phyloP scores from a whole-genome alignment of 1,140 invertebrate genomes.

The Bombus superbus region DNA sequence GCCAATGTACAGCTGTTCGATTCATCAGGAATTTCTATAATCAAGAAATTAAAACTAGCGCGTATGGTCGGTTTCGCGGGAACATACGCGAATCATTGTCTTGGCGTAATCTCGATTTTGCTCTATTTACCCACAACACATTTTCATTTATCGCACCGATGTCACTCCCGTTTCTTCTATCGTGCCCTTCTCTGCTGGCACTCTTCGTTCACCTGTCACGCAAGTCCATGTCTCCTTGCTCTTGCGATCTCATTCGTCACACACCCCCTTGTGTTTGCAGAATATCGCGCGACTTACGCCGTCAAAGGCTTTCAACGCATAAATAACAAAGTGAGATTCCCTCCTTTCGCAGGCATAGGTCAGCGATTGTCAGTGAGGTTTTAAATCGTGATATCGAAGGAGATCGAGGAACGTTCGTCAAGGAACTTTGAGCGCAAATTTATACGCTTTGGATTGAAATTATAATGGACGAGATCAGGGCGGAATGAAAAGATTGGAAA shows the following conservation, averaged over 20 bases:
- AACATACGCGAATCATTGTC: too few species aligned
- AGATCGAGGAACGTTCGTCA: background rate
- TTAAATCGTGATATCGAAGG: background rate
- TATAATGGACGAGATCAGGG: too few species aligned
- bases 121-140: background rate
- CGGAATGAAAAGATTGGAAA: too few species aligned
- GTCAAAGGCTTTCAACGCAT: background rate
- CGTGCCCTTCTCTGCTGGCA: background rate
- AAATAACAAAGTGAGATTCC: background rate
- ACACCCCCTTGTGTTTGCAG: background rate
- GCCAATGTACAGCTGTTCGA: too few species aligned
- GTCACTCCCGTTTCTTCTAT: background rate
- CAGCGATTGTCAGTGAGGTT: background rate
- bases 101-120: background rate
- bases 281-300: slow-evolving; percentile 2
- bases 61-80: too few species aligned
- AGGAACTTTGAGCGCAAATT: background rate
- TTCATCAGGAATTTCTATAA: too few species aligned
- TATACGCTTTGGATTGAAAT: background rate
- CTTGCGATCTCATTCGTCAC: slow-evolving; percentile 12
- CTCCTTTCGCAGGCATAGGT: background rate
- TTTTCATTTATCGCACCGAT: background rate
- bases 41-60: too few species aligned
- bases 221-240: slow-evolving; percentile 18
- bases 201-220: slow-evolving; percentile 28